These are phyloP conservation scores for Thermophis baileyi DNA, from an alignment of 2,113 vertebrate species.

Conservation along the genomic window DNA sequence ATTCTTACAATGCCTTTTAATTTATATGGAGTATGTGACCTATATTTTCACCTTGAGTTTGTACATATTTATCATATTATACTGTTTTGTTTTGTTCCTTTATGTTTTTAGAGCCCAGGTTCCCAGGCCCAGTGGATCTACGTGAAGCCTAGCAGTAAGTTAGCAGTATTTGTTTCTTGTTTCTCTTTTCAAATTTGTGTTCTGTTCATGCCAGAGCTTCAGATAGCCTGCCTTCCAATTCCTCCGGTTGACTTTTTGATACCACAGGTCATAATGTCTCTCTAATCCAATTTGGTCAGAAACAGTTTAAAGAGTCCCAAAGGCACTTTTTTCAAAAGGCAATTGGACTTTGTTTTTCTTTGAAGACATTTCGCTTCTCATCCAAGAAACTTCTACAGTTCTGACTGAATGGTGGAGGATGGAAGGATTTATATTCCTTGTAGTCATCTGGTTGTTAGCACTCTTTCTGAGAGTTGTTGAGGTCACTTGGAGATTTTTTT, in stretches of 20 bases:
- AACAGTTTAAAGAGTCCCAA: background rate
- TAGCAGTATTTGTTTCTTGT: background rate
- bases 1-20: background rate
- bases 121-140: constrained; percentile 16
- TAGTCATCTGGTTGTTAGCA: too few species aligned
- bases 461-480: too few species aligned
- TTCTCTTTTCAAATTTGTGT: background rate
- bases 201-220: background rate
- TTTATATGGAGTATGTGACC: background rate
- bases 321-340: background rate
- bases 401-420: background rate
- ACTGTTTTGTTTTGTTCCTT: background rate
- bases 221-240: background rate
- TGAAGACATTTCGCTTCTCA: background rate
- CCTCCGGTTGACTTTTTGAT: background rate
- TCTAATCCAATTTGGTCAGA: background rate
- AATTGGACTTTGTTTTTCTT: background rate
- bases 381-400: background rate
- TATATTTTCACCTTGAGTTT: background rate
- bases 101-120: background rate
- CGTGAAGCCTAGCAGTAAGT: constrained; percentile 14
- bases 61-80: background rate
- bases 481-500: too few species aligned
- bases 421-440: too few species aligned
- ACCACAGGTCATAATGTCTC: background rate